Evolutionary conservation across 2,888 invertebrate species (phyloP), one percentile per base, ranked within the genome.

Genomic region (Cosmia trapezina): DNA sequence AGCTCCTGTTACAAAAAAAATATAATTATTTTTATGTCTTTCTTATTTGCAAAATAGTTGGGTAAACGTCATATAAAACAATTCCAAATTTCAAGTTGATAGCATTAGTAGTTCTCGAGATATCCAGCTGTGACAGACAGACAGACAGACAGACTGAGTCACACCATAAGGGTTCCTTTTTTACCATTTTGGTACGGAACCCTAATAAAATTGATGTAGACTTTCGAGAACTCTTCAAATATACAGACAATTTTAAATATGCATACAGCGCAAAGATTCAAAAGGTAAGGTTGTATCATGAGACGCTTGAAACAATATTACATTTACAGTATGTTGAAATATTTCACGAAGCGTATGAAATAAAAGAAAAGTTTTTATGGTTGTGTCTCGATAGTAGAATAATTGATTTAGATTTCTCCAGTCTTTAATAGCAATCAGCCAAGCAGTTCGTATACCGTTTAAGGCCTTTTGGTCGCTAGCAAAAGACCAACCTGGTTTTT

Each of bases 281-380:
- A 54, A 22, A 12, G 43, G 56, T 49, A 72, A 22, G 28, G 3
- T 41, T 17, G 9, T 37, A 9, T 54, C 17, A 47, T 53, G 14
- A 41, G 22, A 41, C 5, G 41, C 22, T 74, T 54, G 33, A 11
- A 73, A 74, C 11, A 74, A 59, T 41, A 47, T 72, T 41, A 33
- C 7, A 33, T 45, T 57, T 49, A 19, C 7, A 12, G n/a, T 14
- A 0, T 49, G 11, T 8, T 45, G 7, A 41, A 49, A 49, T 33
- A 33, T 41, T 22, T 4, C 11, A 66, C 11, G 0, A 1, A 70
- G 1, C 2, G 2, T 37, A 28, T 8, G 22, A 47, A 47, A 45
- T 4, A 43, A 57, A 59, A 41, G 41, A 19, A 8, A 33, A 56
- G 19, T 17, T 17, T 11, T n/a, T 9, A 0, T 60, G 28, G 8